phyloP scores from a whole-genome alignment of 2,113 vertebrate genomes.

The Marmota flaviventris region DNA sequence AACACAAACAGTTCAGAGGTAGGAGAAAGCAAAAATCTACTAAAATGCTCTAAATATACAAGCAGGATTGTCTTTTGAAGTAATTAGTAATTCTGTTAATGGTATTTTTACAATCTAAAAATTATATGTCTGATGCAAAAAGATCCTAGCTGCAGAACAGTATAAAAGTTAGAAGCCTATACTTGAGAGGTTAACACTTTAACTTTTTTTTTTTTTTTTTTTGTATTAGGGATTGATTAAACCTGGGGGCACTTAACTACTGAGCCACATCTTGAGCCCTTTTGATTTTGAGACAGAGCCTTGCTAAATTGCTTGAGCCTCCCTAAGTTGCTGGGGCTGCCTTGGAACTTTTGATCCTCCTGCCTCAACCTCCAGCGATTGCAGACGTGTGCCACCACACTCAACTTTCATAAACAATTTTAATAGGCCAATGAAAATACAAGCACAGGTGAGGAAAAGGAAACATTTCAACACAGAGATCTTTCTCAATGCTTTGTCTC shows the following conservation, averaged over 20 bases:
- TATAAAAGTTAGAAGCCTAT: background rate
- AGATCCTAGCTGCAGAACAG: background rate
- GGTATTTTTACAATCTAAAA: slow-evolving; percentile 56
- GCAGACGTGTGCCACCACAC: too few relatives aligned
- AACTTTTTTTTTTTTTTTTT: too few relatives aligned
- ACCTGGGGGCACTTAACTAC: too few relatives aligned
- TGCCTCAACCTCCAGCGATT: too few relatives aligned
- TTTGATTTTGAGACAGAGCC: too few relatives aligned
- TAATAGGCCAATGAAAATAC: slow-evolving; percentile 21
- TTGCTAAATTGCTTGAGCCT: too few relatives aligned
- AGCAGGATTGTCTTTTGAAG: background rate
- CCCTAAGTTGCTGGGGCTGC: too few relatives aligned
- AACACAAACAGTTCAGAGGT: background rate
- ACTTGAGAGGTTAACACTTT: background rate
- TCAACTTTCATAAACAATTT: background rate
- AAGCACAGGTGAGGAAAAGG: slow-evolving; percentile 4
- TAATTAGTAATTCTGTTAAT: slow-evolving; percentile 34
- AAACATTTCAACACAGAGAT: background rate
- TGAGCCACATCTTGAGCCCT: too few relatives aligned
- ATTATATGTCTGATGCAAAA: background rate
- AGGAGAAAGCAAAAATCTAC: background rate
- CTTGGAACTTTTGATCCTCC: too few relatives aligned
- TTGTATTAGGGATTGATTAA: too few relatives aligned
- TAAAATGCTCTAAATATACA: slow-evolving; percentile 57
- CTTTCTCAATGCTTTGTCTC: background rate